Conservation (phyloP, 1,140 invertebrate genomes). For the Diplogasteroides magnus region DNA sequence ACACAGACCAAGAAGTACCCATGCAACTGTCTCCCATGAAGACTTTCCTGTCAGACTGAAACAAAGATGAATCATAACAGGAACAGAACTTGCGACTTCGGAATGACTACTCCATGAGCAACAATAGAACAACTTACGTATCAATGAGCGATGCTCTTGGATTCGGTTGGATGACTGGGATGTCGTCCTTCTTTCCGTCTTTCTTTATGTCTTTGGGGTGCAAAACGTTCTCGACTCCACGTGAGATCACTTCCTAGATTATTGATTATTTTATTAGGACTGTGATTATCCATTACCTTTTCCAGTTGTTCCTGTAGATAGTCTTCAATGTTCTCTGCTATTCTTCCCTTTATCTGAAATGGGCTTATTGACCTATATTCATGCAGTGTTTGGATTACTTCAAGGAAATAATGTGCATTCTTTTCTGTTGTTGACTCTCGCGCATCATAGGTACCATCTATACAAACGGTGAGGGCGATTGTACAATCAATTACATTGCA, state of each 20-base stretch:
- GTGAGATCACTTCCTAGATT: no score
- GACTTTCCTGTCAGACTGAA: conserved; percentile 30
- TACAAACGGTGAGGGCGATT: neutral
- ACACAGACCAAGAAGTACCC: conserved; percentile 28
- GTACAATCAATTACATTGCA: conserved; percentile 1
- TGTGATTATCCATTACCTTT: no score
- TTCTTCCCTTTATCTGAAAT: neutral
- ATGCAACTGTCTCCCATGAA: conserved; percentile 27
- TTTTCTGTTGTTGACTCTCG: no score
- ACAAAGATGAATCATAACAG: neutral
- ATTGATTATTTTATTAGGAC: no score
- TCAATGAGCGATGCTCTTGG: conserved; percentile 1
- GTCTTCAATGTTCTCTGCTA: conserved; percentile 14
- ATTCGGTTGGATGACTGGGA: neutral
- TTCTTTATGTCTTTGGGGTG: no score
- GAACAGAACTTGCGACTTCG: neutral
- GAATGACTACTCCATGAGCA: neutral
- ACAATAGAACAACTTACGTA: neutral
- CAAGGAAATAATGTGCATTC: no score
- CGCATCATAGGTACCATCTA: conserved; percentile 1
- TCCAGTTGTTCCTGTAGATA: conserved; percentile 19
- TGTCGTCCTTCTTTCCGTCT: no score
- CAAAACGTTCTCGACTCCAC: no score
- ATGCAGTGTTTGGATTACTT: neutral
- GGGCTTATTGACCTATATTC: neutral